phyloP scores from a whole-genome alignment of 2,113 vertebrate species.

The Phalacrocorax pelagicus region DNA sequence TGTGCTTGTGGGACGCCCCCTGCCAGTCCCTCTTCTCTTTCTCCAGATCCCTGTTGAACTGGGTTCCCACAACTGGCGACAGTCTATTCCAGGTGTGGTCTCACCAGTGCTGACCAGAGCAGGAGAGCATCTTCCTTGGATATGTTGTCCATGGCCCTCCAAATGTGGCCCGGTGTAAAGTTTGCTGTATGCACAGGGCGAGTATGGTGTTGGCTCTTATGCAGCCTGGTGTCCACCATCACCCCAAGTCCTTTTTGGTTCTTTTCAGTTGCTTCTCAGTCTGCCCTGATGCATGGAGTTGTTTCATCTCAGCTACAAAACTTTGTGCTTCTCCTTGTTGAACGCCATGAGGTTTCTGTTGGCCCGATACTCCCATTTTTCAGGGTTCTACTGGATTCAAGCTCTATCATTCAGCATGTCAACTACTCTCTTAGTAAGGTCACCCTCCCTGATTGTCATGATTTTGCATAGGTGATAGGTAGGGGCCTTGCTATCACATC shows the following conservation, averaged over 20 bases:
- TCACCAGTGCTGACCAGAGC: neutral
- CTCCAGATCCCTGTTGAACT: neutral
- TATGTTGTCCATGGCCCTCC: neutral
- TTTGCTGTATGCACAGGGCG: neutral
- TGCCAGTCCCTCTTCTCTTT: neutral
- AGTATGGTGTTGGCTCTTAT: fast-evolving
- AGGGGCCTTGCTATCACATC: neutral
- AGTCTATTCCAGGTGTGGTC: neutral
- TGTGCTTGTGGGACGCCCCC: neutral
- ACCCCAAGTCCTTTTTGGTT: neutral
- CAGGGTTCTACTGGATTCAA: neutral
- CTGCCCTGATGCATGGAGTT: neutral
- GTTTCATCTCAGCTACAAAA: neutral
- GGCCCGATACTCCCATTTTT: neutral
- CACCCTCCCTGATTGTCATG: neutral
- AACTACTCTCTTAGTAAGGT: neutral
- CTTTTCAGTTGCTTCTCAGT: neutral
- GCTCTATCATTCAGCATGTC: neutral
- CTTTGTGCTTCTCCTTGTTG: neutral
- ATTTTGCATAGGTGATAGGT: neutral
- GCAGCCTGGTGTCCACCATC: neutral
- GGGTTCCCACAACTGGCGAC: neutral
- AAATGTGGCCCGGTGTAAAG: neutral
- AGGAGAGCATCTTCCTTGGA: neutral
- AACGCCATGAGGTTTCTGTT: neutral